Conservation (phyloP, 2,797 vertebrate genomes). For the Peromyscus nudipes region DNA sequence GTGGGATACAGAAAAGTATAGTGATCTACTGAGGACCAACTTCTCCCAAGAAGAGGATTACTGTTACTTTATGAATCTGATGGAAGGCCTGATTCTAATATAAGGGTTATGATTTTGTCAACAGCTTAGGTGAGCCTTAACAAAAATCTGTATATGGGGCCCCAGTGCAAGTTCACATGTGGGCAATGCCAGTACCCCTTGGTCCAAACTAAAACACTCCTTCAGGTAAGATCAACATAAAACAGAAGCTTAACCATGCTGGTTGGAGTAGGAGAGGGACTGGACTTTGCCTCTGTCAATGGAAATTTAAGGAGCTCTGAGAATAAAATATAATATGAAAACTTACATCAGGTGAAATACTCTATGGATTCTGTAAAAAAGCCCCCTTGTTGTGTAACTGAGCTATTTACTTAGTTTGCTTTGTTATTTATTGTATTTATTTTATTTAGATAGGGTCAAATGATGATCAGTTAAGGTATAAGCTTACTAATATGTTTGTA, state of each 20-base stretch:
- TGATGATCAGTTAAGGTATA: neutral
- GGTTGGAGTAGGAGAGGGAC: neutral
- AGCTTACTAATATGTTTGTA: neutral
- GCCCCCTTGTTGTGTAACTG: neutral
- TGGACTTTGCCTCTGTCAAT: rapidly evolving
- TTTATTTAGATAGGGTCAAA: neutral
- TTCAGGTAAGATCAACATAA: neutral
- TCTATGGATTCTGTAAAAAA: neutral
- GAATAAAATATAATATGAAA: neutral
- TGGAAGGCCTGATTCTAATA: neutral
- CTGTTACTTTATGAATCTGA: neutral
- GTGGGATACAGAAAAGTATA: neutral
- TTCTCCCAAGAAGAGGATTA: neutral
- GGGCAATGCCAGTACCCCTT: neutral
- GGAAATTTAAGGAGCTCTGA: neutral
- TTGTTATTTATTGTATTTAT: neutral
- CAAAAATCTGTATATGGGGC: neutral
- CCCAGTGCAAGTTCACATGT: neutral
- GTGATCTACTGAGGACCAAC: neutral
- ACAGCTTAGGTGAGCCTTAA: neutral
- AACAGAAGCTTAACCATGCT: neutral
- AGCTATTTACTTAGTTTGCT: neutral
- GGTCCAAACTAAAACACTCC: neutral
- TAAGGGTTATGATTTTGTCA: neutral
- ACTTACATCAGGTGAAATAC: neutral